Base-by-base conservation (phyloP, 2,888 invertebrate genomes). In the Ganaspis brasiliensis region DNA sequence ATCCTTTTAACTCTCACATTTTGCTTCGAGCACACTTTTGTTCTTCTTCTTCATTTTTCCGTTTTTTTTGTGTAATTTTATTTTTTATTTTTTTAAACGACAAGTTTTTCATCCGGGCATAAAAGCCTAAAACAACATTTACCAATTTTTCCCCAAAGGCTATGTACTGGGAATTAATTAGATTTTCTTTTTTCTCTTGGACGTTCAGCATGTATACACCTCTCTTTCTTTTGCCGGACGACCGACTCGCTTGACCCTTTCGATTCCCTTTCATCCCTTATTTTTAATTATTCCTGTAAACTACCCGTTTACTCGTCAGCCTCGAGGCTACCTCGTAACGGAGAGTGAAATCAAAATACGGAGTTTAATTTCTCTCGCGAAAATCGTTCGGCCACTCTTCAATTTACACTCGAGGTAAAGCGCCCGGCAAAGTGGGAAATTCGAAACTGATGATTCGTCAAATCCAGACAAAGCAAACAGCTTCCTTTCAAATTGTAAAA, bases 51-150 rank as follows among this genome's bases (percentile, higher is more conserved):
- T 57, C 31, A 74, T 45, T 12, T 24, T 56, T 57, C 55, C 24
- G 21, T 40, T 76, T 37, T 21, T 40, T 73, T n/a, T n/a, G n/a
- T n/a, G n/a, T n/a, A n/a, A n/a, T n/a, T n/a, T n/a, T n/a, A n/a
- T n/a, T n/a, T n/a, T n/a, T n/a, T n/a, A n/a, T n/a, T n/a, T n/a
- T 77, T 75, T 77, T 79, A 49, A 72, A 70, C 63, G 52, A 61
- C 67, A 73, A 74, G 74, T 78, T 78, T 80, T 76, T 10, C 74
- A 56, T 57, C 37, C 81, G 52, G 74, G 72, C 77, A 81, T 85
- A 82, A 85, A 86, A 82, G 84, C 85, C 85, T 85, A 83, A 85
- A 86, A 86, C 85, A 85, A 85, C 84, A 83, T 85, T 85, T 83
- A 78, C 83, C 80, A 80, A 80, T 78, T 78, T 79, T 31, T 72